Evolutionary conservation across 2,113 vertebrate genomes (phyloP).

Genomic region (Erythrolamprus reginae): DNA sequence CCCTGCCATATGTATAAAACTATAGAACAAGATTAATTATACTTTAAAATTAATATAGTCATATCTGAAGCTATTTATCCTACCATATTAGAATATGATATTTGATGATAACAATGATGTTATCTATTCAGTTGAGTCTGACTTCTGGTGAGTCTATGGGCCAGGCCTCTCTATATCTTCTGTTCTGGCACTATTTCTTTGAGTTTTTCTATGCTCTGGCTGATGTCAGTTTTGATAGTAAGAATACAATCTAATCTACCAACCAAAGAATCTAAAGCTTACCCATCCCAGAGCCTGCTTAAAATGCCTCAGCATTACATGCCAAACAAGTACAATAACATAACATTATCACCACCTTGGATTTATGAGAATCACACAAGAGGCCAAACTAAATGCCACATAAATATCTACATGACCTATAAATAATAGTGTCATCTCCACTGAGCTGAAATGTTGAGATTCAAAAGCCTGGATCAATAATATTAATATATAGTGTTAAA

Average conservation of each 20-base stretch:
- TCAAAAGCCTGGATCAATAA: constrained; percentile 42
- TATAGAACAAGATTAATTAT: background rate
- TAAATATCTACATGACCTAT: constrained; percentile 49
- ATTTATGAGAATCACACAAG: constrained; percentile 28
- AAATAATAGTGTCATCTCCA: constrained; percentile 34
- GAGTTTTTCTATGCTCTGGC: background rate
- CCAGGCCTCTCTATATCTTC: background rate
- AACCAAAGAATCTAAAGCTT: constrained; percentile 9
- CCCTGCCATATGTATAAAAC: background rate
- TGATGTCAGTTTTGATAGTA: background rate
- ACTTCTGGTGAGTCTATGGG: too few species aligned
- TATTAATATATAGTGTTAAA: constrained; percentile 38
- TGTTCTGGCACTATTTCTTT: background rate
- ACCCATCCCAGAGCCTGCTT: background rate
- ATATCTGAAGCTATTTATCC: background rate
- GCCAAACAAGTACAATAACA: constrained; percentile 35
- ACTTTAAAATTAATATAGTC: constrained; percentile 6
- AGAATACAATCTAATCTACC: background rate
- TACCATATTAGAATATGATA: background rate
- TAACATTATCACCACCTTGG: constrained; percentile 19
- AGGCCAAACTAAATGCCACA: constrained; percentile 35
- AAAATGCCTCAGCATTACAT: background rate
- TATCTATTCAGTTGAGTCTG: too few species aligned
- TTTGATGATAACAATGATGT: too few species aligned
- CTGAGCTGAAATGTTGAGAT: constrained; percentile 36